Conservation (phyloP, 1,140 invertebrate genomes). For the Nymphalis io region DNA sequence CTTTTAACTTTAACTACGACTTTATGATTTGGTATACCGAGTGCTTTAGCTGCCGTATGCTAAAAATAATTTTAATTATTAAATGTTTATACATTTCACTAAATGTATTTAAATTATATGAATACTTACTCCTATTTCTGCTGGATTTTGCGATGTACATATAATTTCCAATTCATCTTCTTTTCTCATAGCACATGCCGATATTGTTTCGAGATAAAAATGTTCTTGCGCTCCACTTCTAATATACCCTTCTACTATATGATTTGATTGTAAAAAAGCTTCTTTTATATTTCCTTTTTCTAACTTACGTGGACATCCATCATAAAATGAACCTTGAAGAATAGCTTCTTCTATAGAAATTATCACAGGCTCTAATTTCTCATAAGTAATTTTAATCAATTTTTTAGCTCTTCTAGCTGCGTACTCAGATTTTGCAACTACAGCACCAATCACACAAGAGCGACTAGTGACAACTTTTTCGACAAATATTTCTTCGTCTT, state of each 20-base stretch:
- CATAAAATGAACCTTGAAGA: constrained; percentile 85
- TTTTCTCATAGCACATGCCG: constrained; percentile 86
- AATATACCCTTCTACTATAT: constrained; percentile 87
- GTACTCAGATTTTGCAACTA: constrained; percentile 87
- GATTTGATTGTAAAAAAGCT: constrained; percentile 84
- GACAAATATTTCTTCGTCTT: constrained; percentile 91
- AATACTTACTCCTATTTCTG: constrained; percentile 82
- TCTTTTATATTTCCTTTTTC: constrained; percentile 85
- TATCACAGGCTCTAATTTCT: constrained; percentile 88
- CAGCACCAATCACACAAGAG: constrained; percentile 89
- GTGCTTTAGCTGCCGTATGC: constrained; percentile 82
- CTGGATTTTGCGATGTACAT: constrained; percentile 91
- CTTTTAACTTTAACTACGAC: constrained; percentile 86
- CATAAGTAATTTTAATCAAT: constrained; percentile 88
- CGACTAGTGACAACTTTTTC: constrained; percentile 85
- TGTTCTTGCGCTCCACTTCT: constrained; percentile 96
- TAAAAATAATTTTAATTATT: constrained; percentile 47
- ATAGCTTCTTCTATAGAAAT: constrained; percentile 94
- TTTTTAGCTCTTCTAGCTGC: constrained; percentile 88
- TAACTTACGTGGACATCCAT: constrained; percentile 79
- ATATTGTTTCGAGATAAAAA: constrained; percentile 94
- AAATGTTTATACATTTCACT: not conserved
- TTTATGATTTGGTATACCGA: constrained; percentile 85
- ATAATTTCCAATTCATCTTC: constrained; percentile 94
- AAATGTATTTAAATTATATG: constrained; percentile 15